Conservation (phyloP, 2,797 vertebrate genomes). For the Numenius phaeopus region DNA sequence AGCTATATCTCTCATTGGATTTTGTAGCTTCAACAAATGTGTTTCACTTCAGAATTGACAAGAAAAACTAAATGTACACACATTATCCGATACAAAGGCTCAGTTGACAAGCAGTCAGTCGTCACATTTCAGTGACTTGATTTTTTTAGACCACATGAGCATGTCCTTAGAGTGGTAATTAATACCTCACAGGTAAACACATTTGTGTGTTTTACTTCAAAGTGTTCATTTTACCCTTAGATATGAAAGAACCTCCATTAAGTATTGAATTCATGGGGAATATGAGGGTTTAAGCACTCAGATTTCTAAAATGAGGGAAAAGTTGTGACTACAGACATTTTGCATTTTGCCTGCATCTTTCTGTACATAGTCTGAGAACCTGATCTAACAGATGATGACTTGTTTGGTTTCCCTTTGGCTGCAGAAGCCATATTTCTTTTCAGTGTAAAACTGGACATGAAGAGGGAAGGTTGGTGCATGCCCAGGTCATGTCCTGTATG, state of each 20-base stretch:
- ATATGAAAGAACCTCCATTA: not conserved
- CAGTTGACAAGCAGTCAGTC: not conserved
- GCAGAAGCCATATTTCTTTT: not conserved
- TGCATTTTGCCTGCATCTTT: not conserved
- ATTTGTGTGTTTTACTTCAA: not conserved
- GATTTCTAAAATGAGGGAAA: slow-evolving; percentile 11
- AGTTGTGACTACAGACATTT: not conserved
- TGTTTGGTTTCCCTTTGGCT: not conserved
- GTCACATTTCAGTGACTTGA: not conserved
- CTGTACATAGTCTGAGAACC: not conserved
- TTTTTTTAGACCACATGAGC: not conserved
- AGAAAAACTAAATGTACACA: not conserved
- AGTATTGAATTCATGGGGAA: not conserved
- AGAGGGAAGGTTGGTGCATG: slow-evolving; percentile 7
- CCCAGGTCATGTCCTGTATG: not conserved
- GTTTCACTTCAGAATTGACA: not conserved
- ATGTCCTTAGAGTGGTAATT: not conserved
- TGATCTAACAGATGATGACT: not conserved
- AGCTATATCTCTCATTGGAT: not conserved
- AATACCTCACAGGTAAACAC: slow-evolving; percentile 34
- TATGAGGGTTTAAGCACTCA: not conserved
- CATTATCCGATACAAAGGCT: not conserved
- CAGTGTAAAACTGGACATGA: not conserved
- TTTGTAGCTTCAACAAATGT: not conserved
- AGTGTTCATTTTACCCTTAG: not conserved